Base-by-base conservation (phyloP, 2,113 vertebrate species). In the Pholis gunnellus region DNA sequence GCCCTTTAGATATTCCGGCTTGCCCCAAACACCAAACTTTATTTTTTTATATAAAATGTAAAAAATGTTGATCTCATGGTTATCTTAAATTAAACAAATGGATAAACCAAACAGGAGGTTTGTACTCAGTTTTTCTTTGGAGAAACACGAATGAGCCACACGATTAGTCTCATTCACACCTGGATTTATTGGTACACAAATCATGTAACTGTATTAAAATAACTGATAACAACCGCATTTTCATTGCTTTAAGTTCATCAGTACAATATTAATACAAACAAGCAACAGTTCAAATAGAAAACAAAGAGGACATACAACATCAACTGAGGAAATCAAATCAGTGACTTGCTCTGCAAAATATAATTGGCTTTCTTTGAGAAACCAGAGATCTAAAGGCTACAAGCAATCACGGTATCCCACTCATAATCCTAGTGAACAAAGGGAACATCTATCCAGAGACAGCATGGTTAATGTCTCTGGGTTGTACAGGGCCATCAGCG, bases 201-300 rank as follows among this genome's bases (percentile, higher is more conserved):
- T 95, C 96, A 96, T 95, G 96, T 95, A 96, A 96, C 94, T 94
- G 96, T 96, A 96, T 96, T 96, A 95, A 96, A 96, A 95, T 92
- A 96, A 93, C 93, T 93, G 89, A 93, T 93, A 95, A 96, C 95
- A 95, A 95, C 92, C 90, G 88, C 94, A 91, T 94, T 92, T 88
- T 92, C 92, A 92, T 95, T 94, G 92, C 94, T 96, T 95, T 87
- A 94, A 95, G 93, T 95, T 91, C 87, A 95, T 96, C 94, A 94
- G 81, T 94, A 95, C 94, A 92, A 94, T 95, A 95, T 94, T 94
- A 95, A 94, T 95, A 95, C 91, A 95, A 96, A 94, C 90, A 85
- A 94, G 94, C 93, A 94, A 95, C 94, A 92, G 81, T 92, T 92
- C 87, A 92, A 93, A 94, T 86, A 93, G 91, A 93, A 95, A 92